These are phyloP conservation scores for Camponotus floridanus DNA, from an alignment of 1,140 invertebrate genomes.

Conservation along the genomic window DNA sequence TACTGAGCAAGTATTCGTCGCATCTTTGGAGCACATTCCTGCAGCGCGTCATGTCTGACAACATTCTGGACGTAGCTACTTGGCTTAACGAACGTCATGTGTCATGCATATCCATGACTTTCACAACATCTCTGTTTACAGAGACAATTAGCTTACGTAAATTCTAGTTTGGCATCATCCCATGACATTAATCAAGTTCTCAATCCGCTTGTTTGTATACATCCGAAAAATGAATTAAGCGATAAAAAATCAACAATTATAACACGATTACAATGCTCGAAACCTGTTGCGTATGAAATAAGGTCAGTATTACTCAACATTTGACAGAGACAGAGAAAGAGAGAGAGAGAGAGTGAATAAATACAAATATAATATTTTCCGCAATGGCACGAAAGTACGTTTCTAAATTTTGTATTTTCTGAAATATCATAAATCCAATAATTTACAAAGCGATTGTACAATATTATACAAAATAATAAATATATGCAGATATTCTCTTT, in stretches of 20 bases:
- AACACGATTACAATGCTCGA: neutral
- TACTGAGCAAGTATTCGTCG: neutral
- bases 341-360: slow-evolving; percentile 7
- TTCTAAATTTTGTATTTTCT: neutral
- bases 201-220: neutral
- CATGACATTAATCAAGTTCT: neutral
- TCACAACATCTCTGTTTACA: slow-evolving; percentile 33
- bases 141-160: slow-evolving; percentile 19
- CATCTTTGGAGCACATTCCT: slow-evolving; percentile 4
- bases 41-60: slow-evolving; percentile 6
- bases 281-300: slow-evolving; percentile 60
- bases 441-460: neutral
- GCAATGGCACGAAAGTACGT: neutral
- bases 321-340: neutral
- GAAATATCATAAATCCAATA: neutral
- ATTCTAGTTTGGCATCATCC: neutral
- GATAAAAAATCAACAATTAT: slow-evolving; percentile 34
- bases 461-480: neutral
- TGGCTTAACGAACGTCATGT: slow-evolving; percentile 28
- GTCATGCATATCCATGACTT: slow-evolving; percentile 50
- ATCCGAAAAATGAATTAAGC: slow-evolving; percentile 6
- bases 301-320: slow-evolving; percentile 10
- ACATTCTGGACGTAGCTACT: slow-evolving; percentile 35
- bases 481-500: neutral
- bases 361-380: slow-evolving; percentile 10